These are phyloP conservation scores for Caenorhabditis remanei DNA, from an alignment of 1,140 invertebrate species.

Conservation along the genomic window DNA sequence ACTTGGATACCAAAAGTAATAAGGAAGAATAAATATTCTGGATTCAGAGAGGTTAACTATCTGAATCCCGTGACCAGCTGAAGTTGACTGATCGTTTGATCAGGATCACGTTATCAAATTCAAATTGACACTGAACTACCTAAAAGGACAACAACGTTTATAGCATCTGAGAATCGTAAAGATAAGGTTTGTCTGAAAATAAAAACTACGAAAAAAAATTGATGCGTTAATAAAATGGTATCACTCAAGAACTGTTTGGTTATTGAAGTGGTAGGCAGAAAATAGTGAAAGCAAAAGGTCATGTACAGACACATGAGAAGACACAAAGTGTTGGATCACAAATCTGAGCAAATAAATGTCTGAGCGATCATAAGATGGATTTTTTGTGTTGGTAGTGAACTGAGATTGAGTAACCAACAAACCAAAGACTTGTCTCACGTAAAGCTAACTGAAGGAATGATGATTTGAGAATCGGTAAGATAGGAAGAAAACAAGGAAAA, in stretches of 20 bases:
- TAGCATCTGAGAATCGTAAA: neutral
- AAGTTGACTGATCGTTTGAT: too few relatives aligned
- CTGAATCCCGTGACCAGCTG: too few relatives aligned
- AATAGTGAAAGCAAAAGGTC: slow-evolving; percentile 11
- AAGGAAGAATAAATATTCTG: too few relatives aligned
- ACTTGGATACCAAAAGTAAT: too few relatives aligned
- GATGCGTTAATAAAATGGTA: slow-evolving; percentile 3
- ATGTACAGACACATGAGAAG: neutral
- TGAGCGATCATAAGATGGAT: neutral
- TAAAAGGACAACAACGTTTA: neutral
- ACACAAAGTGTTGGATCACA: slow-evolving; percentile 16
- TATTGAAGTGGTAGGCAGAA: slow-evolving; percentile 6
- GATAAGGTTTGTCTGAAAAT: slow-evolving; percentile 27
- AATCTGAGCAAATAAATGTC: slow-evolving; percentile 26
- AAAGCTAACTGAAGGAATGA: neutral
- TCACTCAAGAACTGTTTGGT: neutral
- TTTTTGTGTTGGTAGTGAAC: neutral
- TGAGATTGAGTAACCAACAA: neutral
- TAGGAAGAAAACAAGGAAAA: neutral
- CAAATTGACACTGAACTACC: neutral
- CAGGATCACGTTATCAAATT: too few relatives aligned
- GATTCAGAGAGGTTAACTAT: too few relatives aligned
- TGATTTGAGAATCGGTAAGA: neutral
- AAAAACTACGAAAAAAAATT: neutral
- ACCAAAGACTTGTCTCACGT: neutral